Evolutionary conservation across 2,797 vertebrate species (phyloP).

Genomic region (Aeoliscus strigatus): DNA sequence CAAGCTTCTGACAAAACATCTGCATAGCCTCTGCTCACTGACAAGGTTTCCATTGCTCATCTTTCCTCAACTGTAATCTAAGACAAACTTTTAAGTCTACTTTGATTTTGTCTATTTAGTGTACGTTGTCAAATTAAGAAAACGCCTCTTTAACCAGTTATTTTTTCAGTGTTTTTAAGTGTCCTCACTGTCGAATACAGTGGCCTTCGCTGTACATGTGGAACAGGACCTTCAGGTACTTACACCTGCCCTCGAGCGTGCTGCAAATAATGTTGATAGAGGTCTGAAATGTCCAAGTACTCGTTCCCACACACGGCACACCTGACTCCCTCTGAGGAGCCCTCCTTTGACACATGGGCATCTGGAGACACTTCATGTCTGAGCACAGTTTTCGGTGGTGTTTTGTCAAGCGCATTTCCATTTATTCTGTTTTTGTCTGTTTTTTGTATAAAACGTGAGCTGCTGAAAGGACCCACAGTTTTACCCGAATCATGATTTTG

Average conservation of each 20-base stretch:
- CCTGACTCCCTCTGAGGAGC: conserved; percentile 31
- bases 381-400: conserved; percentile 26
- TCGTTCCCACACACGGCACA: conserved; percentile 69
- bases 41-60: too few relatives aligned
- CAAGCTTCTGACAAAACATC: too few relatives aligned
- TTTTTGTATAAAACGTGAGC: conserved; percentile 8
- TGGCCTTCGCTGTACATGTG: too few relatives aligned
- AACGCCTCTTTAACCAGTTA: too few relatives aligned
- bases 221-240: conserved; percentile 5
- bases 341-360: conserved; percentile 17
- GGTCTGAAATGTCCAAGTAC: conserved; percentile 63
- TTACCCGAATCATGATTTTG: conserved; percentile 16
- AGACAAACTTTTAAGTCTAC: too few relatives aligned
- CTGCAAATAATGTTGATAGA: conserved; percentile 77
- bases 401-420: conserved; percentile 12
- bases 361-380: neutral
- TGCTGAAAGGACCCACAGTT: neutral
- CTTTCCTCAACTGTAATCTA: too few relatives aligned
- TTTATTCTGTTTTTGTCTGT: neutral
- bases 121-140: too few relatives aligned
- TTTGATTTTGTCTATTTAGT: too few relatives aligned
- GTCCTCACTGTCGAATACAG: too few relatives aligned
- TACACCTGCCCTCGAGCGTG: conserved; percentile 75
- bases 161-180: too few relatives aligned
- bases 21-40: too few relatives aligned